Evolutionary conservation across 2,888 invertebrate genomes (phyloP).

Genomic region (Disparrhopalites patrizii): DNA sequence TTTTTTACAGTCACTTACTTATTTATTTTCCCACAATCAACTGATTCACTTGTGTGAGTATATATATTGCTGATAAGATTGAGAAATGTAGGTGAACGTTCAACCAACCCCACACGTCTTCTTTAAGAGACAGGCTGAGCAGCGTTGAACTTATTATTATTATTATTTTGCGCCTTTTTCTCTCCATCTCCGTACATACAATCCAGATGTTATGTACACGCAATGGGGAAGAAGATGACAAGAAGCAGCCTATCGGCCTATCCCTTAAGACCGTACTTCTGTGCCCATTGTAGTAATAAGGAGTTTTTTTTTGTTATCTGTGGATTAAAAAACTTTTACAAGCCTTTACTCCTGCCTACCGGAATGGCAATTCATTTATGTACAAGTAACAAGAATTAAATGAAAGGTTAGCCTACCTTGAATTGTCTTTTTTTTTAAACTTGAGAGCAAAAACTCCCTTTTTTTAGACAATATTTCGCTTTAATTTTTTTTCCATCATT

Average conservation of each 20-base stretch:
- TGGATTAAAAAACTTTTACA: too few species aligned
- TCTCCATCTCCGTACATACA: not conserved
- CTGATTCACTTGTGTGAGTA: not conserved
- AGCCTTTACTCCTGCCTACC: too few species aligned
- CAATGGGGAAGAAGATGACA: not conserved
- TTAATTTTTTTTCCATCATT: too few species aligned
- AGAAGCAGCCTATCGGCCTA: not conserved
- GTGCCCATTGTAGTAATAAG: too few species aligned
- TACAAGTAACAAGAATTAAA: too few species aligned
- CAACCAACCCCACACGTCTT: not conserved
- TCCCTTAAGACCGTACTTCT: not conserved
- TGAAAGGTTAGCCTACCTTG: too few species aligned
- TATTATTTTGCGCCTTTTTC: not conserved
- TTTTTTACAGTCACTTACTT: not conserved
- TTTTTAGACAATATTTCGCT: too few species aligned
- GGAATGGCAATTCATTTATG: too few species aligned
- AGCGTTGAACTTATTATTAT: not conserved
- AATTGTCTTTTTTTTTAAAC: too few species aligned
- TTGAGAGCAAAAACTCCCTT: too few species aligned
- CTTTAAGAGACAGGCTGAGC: not conserved
- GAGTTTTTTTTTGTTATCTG: too few species aligned
- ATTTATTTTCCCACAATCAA: not conserved
- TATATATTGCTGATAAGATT: not conserved
- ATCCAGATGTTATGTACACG: not conserved
- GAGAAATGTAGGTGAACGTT: slow-evolving; percentile 5